These are phyloP conservation scores for Blastomussa wellsi DNA, from an alignment of 92 coral and sea anemone genomes.

Conservation along the genomic window DNA sequence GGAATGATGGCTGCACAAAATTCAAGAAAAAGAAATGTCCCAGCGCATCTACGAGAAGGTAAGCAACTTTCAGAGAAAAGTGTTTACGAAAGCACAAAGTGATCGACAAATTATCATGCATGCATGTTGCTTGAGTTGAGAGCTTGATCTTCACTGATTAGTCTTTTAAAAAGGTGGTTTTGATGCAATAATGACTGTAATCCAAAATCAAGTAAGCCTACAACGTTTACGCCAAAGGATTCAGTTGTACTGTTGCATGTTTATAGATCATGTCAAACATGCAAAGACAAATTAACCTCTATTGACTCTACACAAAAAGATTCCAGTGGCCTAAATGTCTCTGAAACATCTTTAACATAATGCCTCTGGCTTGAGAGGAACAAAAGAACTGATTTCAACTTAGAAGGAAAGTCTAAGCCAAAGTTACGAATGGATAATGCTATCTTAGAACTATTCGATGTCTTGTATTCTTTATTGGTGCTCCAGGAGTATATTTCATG, in stretches of 20 bases:
- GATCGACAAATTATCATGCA: conserved; percentile 27
- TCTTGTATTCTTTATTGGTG: not conserved
- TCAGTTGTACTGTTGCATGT: conserved; percentile 1
- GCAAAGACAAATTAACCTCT: not conserved
- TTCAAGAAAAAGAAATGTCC: conserved; percentile 49
- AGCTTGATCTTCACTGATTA: conserved; percentile 16
- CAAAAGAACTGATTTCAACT: no score
- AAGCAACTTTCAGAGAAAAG: conserved; percentile 24
- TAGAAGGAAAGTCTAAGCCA: conserved; percentile 10
- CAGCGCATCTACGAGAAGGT: no score
- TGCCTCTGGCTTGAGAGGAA: no score
- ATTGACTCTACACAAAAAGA: not conserved
- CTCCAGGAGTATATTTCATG: conserved; percentile 3
- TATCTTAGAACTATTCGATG: not conserved
- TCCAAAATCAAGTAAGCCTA: conserved; percentile 24
- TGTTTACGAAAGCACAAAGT: conserved; percentile 28
- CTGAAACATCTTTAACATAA: not conserved
- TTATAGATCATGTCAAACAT: not conserved
- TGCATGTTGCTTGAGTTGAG: conserved; percentile 11
- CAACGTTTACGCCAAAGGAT: not conserved
- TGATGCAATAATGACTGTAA: conserved; percentile 6
- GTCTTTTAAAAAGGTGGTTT: conserved; percentile 20
- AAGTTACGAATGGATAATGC: conserved; percentile 22
- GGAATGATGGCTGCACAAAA: conserved; percentile 46
- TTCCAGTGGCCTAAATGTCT: not conserved